These are phyloP conservation scores for Desmophyllum pertusum DNA, from an alignment of 92 coral and sea anemone genomes.

Conservation along the genomic window DNA sequence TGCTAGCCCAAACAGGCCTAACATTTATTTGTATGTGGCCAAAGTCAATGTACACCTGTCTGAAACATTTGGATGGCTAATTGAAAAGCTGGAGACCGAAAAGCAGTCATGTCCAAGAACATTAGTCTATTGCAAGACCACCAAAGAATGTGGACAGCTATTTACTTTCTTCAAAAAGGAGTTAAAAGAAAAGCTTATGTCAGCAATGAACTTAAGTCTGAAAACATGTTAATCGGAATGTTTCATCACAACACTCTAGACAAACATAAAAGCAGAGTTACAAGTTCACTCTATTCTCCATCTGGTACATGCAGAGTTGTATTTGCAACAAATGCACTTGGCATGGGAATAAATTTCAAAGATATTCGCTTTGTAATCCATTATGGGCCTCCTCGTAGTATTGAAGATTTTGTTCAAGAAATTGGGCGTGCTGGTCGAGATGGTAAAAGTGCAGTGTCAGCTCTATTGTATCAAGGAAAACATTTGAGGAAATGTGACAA, in stretches of 20 bases:
- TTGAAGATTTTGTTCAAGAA: slow-evolving; percentile 46
- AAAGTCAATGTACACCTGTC: slow-evolving; percentile 8
- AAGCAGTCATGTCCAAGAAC: slow-evolving; percentile 24
- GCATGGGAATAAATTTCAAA: background rate
- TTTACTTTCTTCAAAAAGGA: slow-evolving; percentile 42
- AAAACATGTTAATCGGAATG: slow-evolving; percentile 55
- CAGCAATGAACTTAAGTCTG: slow-evolving; percentile 11
- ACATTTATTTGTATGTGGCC: slow-evolving; percentile 44
- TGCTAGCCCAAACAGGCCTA: slow-evolving; percentile 52
- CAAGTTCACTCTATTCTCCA: background rate
- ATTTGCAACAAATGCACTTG: slow-evolving; percentile 19
- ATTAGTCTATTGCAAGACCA: slow-evolving; percentile 58
- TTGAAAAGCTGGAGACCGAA: slow-evolving; percentile 24
- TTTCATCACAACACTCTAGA: slow-evolving; percentile 53
- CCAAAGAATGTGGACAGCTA: slow-evolving; percentile 66
- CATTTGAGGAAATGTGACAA: slow-evolving; percentile 40
- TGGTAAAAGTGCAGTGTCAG: slow-evolving; percentile 21
- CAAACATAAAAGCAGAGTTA: slow-evolving; percentile 36
- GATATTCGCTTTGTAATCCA: too few relatives aligned
- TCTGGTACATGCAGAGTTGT: slow-evolving; percentile 11
- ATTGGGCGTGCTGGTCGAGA: slow-evolving; percentile 41
- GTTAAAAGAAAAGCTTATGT: slow-evolving; percentile 36
- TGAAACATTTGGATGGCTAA: slow-evolving; percentile 49
- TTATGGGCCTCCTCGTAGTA: slow-evolving; percentile 41
- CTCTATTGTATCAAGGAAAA: slow-evolving; percentile 1